Evolutionary conservation across 2,797 vertebrate genomes (phyloP).

Genomic region (Numenius phaeopus): DNA sequence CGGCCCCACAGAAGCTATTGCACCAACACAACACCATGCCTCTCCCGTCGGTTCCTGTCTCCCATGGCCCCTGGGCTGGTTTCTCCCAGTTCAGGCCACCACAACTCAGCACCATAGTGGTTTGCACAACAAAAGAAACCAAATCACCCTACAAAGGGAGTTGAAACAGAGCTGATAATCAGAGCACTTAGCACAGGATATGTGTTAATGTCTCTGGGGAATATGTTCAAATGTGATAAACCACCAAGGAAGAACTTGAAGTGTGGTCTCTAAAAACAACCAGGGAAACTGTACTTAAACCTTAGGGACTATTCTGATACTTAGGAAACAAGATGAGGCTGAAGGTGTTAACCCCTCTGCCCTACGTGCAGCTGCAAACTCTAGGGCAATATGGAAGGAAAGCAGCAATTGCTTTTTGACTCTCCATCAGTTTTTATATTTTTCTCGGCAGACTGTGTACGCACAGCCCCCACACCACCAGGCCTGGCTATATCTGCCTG

Average conservation of each 20-base stretch:
- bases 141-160: neutral
- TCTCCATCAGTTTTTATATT: neutral
- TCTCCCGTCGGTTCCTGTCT: neutral
- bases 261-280: neutral
- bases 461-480: neutral
- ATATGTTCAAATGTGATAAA: constrained; percentile 47
- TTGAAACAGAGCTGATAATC: constrained; percentile 23
- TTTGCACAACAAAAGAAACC: neutral
- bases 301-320: neutral
- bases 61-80: neutral
- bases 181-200: constrained; percentile 36
- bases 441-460: neutral
- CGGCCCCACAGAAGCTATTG: neutral
- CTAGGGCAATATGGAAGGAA: neutral
- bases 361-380: neutral
- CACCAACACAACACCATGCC: neutral
- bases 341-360: neutral
- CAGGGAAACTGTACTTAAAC: neutral
- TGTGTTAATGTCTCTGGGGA: neutral
- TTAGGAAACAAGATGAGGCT: neutral
- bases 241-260: neutral
- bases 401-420: neutral
- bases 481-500: neutral
- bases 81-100: neutral
- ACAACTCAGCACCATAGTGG: neutral